A percentile compares a stretch with the other conserved stretches of the same genome.
These are phyloP conservation scores for Tursiops truncatus DNA, from an alignment of 2,113 vertebrate genomes.

Conservation along the genomic window DNA sequence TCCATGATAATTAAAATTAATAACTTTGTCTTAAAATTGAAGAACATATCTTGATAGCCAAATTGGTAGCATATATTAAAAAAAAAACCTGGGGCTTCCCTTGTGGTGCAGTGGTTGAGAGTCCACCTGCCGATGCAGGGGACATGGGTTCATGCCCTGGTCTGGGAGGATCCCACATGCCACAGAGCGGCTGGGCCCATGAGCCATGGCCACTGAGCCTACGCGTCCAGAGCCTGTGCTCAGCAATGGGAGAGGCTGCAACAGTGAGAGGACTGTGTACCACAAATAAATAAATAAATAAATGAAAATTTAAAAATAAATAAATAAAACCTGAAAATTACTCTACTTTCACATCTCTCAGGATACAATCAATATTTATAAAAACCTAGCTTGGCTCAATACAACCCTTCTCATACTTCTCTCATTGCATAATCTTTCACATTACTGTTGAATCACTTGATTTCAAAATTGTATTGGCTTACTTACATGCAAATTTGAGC, in stretches of 20 bases:
- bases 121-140: too few relatives aligned
- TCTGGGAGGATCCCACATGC: too few relatives aligned
- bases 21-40: not conserved
- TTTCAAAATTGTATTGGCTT: constrained; percentile 49
- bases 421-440: not conserved
- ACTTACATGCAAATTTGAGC: not conserved
- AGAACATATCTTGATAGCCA: not conserved
- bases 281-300: too few relatives aligned
- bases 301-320: not conserved
- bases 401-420: not conserved
- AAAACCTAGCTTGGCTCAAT: not conserved
- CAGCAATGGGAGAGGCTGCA: too few relatives aligned
- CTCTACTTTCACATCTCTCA: not conserved
- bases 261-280: too few relatives aligned
- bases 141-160: too few relatives aligned
- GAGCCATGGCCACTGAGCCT: too few relatives aligned
- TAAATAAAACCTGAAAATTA: not conserved
- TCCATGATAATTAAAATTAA: not conserved
- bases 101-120: too few relatives aligned
- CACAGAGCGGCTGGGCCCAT: too few relatives aligned
- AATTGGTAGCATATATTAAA: not conserved
- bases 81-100: not conserved
- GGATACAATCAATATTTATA: not conserved
- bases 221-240: too few relatives aligned
- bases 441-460: not conserved